phyloP scores from a whole-genome alignment of 2,113 vertebrate genomes.

The Chroicocephalus ridibundus region DNA sequence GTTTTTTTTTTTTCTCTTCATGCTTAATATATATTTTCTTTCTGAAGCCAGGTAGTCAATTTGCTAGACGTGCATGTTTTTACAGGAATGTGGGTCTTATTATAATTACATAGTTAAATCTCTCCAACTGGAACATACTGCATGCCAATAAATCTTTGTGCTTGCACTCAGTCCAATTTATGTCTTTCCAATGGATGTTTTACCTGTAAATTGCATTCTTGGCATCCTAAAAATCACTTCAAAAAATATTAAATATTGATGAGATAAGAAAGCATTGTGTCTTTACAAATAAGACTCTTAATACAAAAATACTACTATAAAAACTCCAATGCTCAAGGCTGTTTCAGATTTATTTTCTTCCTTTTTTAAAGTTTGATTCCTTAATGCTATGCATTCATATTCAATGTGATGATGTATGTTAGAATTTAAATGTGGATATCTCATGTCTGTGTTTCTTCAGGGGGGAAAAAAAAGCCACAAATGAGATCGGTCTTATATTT shows the following conservation, averaged over 20 bases:
- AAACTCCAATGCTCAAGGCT: not conserved
- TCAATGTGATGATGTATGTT: not conserved
- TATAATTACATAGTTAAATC: not conserved
- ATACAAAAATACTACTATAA: not conserved
- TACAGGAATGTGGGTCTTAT: not conserved
- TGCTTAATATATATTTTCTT: not conserved
- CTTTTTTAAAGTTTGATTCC: not conserved
- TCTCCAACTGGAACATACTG: not conserved
- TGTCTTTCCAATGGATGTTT: not conserved
- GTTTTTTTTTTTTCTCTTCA: not conserved
- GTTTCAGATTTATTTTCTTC: not conserved
- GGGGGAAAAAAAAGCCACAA: fast-evolving
- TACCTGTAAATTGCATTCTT: not conserved
- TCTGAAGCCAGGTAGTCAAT: not conserved
- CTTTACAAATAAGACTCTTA: not conserved
- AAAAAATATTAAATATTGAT: not conserved
- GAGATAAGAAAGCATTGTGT: not conserved
- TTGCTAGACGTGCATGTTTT: not conserved
- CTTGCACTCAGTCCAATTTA: not conserved
- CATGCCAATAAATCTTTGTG: not conserved
- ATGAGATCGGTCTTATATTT: not conserved
- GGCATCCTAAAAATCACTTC: not conserved
- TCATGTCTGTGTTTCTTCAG: not conserved
- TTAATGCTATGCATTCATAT: not conserved
- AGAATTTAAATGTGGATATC: not conserved